These are phyloP conservation scores for Mus spretus DNA, from an alignment of 2,797 vertebrate genomes.

Conservation along the genomic window DNA sequence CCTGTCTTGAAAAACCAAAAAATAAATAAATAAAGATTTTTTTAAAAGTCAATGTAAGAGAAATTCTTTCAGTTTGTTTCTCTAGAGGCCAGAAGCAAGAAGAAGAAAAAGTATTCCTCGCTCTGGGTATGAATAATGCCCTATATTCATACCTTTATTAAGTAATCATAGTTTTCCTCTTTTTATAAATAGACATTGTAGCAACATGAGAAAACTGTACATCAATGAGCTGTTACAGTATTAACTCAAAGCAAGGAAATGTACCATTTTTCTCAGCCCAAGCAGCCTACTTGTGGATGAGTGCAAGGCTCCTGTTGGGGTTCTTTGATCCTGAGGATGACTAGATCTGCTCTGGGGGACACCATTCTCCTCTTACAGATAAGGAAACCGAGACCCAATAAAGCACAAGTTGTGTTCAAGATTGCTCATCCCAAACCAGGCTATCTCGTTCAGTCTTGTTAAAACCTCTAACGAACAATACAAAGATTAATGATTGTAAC, in stretches of 20 bases:
- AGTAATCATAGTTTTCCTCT: conserved; percentile 38
- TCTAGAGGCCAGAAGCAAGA: conserved; percentile 51
- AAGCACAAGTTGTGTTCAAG: neutral
- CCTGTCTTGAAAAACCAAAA: no score
- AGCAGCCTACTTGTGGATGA: conserved; percentile 3
- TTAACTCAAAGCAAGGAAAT: conserved; percentile 68
- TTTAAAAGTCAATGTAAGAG: conserved; percentile 52
- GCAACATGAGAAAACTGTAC: neutral
- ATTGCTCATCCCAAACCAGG: neutral
- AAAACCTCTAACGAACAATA: neutral
- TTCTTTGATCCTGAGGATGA: neutral
- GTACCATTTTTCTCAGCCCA: neutral
- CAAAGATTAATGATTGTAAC: neutral
- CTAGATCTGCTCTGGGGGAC: neutral
- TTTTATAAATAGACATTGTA: conserved; percentile 44
- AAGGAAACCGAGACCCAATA: neutral
- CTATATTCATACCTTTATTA: neutral
- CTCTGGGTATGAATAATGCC: conserved; percentile 8
- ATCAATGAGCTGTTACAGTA: conserved; percentile 8
- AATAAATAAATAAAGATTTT: neutral
- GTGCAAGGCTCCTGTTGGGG: neutral
- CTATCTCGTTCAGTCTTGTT: no score
- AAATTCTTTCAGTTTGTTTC: conserved; percentile 21
- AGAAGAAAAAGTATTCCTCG: neutral
- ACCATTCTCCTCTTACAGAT: neutral